Evolutionary conservation across 2,888 invertebrate genomes (phyloP).

Genomic region (Liodrosophila aerea): DNA sequence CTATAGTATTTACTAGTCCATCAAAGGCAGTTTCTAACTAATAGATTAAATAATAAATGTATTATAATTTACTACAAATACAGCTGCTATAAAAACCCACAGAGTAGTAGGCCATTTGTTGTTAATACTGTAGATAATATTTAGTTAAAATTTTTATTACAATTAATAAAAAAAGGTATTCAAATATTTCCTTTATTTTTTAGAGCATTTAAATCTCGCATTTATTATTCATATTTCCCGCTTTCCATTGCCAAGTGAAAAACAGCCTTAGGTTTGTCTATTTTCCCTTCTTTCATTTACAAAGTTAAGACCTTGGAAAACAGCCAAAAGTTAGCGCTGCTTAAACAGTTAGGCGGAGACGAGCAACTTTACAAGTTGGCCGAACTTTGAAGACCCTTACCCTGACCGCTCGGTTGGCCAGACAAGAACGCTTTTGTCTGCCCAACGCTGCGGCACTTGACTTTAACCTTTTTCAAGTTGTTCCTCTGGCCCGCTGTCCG

Average conservation of each 20-base stretch:
- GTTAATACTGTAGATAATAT: no score
- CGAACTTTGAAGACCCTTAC: conserved; percentile 35
- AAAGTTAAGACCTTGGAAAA: conserved; percentile 18
- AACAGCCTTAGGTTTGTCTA: conserved; percentile 9
- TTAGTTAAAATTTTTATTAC: no score
- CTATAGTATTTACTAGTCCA: no score
- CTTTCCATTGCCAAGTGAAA: conserved; percentile 23
- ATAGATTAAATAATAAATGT: no score
- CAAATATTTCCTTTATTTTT: no score
- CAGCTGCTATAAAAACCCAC: no score
- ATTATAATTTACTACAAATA: no score
- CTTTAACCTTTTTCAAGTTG: conserved; percentile 57
- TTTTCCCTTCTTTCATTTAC: conserved; percentile 9
- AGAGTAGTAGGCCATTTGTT: no score
- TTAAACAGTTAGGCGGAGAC: conserved; percentile 54
- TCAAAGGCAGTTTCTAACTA: no score
- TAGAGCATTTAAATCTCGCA: conserved; percentile 20
- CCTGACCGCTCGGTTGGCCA: background rate
- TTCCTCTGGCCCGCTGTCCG: conserved; percentile 15
- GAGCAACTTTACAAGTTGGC: conserved; percentile 61
- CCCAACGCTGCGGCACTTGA: conserved; percentile 42
- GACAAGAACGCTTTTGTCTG: conserved; percentile 34
- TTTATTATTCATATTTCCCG: background rate
- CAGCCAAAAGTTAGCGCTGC: conserved; percentile 45
- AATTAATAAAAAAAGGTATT: no score